A percentile compares a stretch with the other conserved stretches of the same genome.
Conservation (phyloP, 2,113 vertebrate genomes). For the Macquaria australasica region DNA sequence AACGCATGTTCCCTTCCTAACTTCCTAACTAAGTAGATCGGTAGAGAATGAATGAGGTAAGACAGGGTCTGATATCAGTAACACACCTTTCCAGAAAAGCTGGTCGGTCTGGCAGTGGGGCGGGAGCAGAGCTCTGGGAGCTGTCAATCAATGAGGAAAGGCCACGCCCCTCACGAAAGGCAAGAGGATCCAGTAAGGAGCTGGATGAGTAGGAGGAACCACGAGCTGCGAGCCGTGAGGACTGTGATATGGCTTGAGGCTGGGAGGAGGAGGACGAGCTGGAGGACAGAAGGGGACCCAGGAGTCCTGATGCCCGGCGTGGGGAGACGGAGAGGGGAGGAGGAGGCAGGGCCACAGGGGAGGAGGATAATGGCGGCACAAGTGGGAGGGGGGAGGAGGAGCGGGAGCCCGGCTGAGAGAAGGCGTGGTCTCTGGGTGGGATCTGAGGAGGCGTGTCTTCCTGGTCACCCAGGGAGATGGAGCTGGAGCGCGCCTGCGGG, state of each 20-base stretch:
- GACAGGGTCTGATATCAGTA: background rate
- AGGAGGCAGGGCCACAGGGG: slow-evolving; percentile 87
- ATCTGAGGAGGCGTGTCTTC: slow-evolving; percentile 89
- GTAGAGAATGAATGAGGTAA: background rate
- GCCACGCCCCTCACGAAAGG: slow-evolving; percentile 79
- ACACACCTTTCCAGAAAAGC: slow-evolving; percentile 90
- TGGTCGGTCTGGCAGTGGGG: slow-evolving; percentile 91
- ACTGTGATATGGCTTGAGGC: slow-evolving; percentile 56
- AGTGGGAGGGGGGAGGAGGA: slow-evolving; percentile 90
- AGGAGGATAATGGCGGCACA: slow-evolving; percentile 65
- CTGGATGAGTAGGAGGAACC: slow-evolving; percentile 85
- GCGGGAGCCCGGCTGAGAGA: slow-evolving; percentile 92
- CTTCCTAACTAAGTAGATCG: background rate
- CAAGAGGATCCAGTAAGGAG: slow-evolving; percentile 89
- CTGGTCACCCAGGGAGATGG: slow-evolving; percentile 83
- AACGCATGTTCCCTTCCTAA: no score
- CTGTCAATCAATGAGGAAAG: slow-evolving; percentile 73
- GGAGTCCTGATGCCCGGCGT: slow-evolving; percentile 81
- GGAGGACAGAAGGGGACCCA: slow-evolving; percentile 85
- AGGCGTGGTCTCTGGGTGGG: slow-evolving; percentile 91
- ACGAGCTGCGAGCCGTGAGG: slow-evolving; percentile 86
- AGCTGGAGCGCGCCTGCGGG: slow-evolving; percentile 59
- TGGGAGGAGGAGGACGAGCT: slow-evolving; percentile 68
- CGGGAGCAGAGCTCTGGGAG: slow-evolving; percentile 86
- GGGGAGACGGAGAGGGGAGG: slow-evolving; percentile 87